phyloP scores from a whole-genome alignment of 2,113 vertebrate species.

The Globicephala melas region DNA sequence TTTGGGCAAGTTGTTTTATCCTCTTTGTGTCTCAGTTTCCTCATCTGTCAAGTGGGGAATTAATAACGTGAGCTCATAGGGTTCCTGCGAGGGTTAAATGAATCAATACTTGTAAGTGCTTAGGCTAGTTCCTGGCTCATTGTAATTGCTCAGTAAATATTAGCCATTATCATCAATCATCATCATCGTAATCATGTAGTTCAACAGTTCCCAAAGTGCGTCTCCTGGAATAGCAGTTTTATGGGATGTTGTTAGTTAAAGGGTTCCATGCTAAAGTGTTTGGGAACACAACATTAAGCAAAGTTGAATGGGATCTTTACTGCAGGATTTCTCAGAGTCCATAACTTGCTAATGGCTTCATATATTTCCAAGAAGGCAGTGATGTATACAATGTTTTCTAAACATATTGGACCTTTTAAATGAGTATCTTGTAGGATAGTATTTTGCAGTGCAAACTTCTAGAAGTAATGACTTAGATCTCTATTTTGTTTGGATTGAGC shows the following conservation, averaged over 20 bases:
- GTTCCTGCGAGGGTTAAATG: conserved; percentile 32
- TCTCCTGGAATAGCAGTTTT: conserved; percentile 8
- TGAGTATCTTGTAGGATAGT: background rate
- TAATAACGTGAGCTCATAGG: background rate
- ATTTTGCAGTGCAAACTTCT: conserved; percentile 20
- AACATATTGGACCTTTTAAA: background rate
- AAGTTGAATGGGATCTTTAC: background rate
- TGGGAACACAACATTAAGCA: background rate
- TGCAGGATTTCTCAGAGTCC: background rate
- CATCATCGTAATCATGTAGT: background rate
- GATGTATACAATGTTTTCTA: background rate
- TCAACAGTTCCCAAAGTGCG: background rate
- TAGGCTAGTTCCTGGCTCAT: background rate
- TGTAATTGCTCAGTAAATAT: conserved; percentile 30
- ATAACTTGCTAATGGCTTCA: conserved; percentile 28
- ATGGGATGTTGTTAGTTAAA: conserved; percentile 20
- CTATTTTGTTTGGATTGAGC: background rate
- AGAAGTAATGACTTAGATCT: conserved; percentile 9
- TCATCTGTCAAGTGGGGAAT: conserved; percentile 28
- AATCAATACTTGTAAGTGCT: background rate
- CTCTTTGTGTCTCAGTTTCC: conserved; percentile 22
- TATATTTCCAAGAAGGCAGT: background rate
- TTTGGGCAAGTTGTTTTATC: conserved; percentile 24
- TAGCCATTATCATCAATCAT: background rate
- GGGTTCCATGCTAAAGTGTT: background rate